Evolutionary conservation across 2,113 vertebrate genomes (phyloP).

Genomic region (Bombycilla garrulus): DNA sequence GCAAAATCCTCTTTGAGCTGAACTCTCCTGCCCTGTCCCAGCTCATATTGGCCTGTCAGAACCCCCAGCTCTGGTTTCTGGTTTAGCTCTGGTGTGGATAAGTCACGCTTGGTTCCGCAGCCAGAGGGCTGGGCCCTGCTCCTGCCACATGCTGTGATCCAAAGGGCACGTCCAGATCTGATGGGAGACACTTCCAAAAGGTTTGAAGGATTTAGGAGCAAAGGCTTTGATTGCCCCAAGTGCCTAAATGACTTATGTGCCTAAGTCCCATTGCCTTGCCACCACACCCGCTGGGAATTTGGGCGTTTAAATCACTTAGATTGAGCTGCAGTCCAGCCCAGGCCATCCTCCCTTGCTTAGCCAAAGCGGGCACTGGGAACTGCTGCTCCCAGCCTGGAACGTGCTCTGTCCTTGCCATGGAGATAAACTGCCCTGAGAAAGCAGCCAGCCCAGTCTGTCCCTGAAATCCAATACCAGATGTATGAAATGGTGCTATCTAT

Average conservation of each 20-base stretch:
- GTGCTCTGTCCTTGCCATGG: neutral
- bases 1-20: constrained; percentile 18
- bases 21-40: neutral
- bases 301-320: constrained; percentile 45
- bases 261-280: constrained; percentile 13
- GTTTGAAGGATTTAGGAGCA: constrained; percentile 5
- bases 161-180: neutral
- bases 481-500: constrained; percentile 83
- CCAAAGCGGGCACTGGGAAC: neutral
- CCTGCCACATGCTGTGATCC: constrained; percentile 3
- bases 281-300: constrained; percentile 42
- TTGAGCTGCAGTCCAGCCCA: neutral
- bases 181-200: neutral
- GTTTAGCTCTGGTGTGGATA: neutral
- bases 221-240: constrained; percentile 9
- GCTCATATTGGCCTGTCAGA: neutral
- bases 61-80: neutral
- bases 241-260: constrained; percentile 52
- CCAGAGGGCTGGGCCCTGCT: neutral
- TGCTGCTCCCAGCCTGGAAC: neutral
- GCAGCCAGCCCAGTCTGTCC: constrained; percentile 7
- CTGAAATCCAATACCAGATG: constrained; percentile 44
- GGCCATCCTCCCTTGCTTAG: neutral
- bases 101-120: neutral
- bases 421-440: constrained; percentile 8